These are phyloP conservation scores for Eulimnadia texana DNA, from an alignment of 1,140 invertebrate genomes.

Conservation along the genomic window DNA sequence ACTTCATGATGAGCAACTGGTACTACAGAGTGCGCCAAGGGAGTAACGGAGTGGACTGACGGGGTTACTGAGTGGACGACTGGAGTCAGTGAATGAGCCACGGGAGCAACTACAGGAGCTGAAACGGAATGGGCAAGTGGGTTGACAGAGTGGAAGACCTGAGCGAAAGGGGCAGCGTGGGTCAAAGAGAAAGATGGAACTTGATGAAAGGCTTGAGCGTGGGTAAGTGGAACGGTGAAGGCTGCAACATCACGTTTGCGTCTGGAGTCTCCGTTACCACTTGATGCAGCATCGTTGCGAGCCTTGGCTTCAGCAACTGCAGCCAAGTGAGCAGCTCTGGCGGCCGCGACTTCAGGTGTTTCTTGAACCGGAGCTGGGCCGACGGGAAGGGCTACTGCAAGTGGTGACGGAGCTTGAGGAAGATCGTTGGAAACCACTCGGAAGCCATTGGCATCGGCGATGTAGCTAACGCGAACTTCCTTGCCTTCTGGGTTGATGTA, in stretches of 20 bases:
- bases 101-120: constrained; percentile 19
- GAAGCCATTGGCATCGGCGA: constrained; percentile 35
- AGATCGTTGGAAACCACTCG: constrained; percentile 36
- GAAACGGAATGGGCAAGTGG: constrained; percentile 22
- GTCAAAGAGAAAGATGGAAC: constrained; percentile 9
- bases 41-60: not conserved
- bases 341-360: constrained; percentile 22
- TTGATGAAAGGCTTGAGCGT: constrained; percentile 10
- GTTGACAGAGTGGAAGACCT: constrained; percentile 22
- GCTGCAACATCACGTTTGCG: constrained; percentile 18
- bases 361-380: constrained; percentile 22
- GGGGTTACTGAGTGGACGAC: not conserved
- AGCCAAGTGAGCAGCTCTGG: constrained; percentile 12
- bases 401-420: constrained; percentile 26
- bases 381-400: constrained; percentile 22
- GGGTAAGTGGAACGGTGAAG: constrained; percentile 6
- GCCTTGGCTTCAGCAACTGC: constrained; percentile 8
- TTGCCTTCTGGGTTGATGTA: constrained; percentile 37
- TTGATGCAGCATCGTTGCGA: not conserved
- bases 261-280: not conserved
- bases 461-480: constrained; percentile 35
- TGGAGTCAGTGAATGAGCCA: not conserved
- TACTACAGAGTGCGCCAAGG: not conserved
- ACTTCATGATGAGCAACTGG: not conserved
- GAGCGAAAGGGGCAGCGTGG: constrained; percentile 18